These are phyloP conservation scores for Dermatemys mawii DNA, from an alignment of 2,113 vertebrate species.

Conservation along the genomic window DNA sequence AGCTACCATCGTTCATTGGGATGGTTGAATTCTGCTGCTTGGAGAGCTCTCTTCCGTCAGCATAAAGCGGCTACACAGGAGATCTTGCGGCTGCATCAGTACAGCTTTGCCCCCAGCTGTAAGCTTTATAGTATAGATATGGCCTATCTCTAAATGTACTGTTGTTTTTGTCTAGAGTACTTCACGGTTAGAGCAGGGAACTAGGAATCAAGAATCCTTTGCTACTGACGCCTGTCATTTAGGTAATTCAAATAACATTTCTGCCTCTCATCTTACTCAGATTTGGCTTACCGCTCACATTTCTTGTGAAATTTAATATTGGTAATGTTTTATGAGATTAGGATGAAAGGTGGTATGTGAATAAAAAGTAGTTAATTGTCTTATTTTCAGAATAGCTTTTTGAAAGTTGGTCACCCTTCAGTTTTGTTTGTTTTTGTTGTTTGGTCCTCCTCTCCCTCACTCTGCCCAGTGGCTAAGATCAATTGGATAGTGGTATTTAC, in stretches of 20 bases:
- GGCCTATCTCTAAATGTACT: too few relatives aligned
- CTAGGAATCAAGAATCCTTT: background rate
- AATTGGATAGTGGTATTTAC: background rate
- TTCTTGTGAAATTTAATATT: background rate
- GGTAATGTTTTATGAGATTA: background rate
- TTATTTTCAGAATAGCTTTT: background rate
- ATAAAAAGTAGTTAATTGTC: background rate
- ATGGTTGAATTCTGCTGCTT: too few relatives aligned
- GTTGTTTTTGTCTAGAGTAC: background rate
- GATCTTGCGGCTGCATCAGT: too few relatives aligned
- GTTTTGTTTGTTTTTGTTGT: background rate
- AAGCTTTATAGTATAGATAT: too few relatives aligned
- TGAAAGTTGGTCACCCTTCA: background rate
- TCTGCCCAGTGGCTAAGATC: background rate
- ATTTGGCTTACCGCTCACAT: conserved; percentile 1
- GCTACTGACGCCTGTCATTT: background rate
- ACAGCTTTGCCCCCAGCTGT: too few relatives aligned
- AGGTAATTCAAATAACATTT: background rate
- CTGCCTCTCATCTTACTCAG: background rate
- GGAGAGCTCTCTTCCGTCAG: too few relatives aligned
- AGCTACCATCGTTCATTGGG: too few relatives aligned
- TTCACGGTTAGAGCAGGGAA: background rate
- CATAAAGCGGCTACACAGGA: too few relatives aligned
- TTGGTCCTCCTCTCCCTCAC: background rate
- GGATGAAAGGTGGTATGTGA: background rate